These are phyloP conservation scores for Sapayoa aenigma DNA, from an alignment of 2,113 vertebrate genomes.

Conservation along the genomic window DNA sequence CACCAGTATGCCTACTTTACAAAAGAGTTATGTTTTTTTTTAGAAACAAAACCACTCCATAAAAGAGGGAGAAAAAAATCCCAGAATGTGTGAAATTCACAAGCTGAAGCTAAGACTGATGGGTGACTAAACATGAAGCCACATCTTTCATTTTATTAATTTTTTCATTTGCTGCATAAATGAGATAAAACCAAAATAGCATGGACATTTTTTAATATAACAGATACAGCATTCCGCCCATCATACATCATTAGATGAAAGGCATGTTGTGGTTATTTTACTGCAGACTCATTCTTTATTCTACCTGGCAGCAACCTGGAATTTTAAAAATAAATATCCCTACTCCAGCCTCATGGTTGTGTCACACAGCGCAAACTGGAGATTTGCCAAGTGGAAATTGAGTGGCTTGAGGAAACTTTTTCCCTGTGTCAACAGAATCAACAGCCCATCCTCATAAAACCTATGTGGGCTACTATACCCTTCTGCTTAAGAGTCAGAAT, in stretches of 20 bases:
- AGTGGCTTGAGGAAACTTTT: background rate
- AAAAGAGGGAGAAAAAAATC: background rate
- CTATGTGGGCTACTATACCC: background rate
- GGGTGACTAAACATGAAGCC: background rate
- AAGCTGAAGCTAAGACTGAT: background rate
- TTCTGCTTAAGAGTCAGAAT: background rate
- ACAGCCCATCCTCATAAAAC: background rate
- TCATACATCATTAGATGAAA: background rate
- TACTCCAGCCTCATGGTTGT: background rate
- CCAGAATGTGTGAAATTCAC: background rate
- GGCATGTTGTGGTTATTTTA: background rate
- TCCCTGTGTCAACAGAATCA: background rate
- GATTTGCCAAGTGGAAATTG: background rate
- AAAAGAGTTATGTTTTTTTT: background rate
- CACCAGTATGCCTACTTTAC: background rate
- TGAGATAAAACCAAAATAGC: background rate
- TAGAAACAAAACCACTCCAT: background rate
- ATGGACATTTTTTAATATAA: background rate
- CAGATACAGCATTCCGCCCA: background rate
- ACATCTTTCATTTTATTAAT: background rate
- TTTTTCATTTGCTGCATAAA: background rate
- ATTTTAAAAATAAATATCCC: background rate
- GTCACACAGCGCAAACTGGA: background rate
- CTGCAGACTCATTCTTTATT: background rate
- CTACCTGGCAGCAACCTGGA: background rate